Conservation (phyloP, 2,888 invertebrate genomes). For the Embidobia sp. region DNA sequence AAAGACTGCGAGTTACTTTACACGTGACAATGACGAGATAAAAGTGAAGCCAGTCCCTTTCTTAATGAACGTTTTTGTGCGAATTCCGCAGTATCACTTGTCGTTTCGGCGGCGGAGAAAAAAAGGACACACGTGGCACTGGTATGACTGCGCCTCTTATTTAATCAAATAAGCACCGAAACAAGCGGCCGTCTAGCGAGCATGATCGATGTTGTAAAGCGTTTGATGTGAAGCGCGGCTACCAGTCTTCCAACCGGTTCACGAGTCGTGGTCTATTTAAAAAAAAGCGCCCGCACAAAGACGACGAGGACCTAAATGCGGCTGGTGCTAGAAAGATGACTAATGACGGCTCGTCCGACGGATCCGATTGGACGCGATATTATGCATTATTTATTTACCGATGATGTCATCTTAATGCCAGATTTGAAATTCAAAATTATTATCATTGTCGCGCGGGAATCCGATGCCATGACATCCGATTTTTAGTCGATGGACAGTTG, state of each 20-base stretch:
- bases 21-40: not conserved
- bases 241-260: slow-evolving; percentile 59
- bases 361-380: slow-evolving; percentile 38
- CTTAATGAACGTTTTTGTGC: slow-evolving; percentile 7
- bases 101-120: slow-evolving; percentile 28
- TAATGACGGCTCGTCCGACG: slow-evolving; percentile 26
- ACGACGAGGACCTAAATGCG: slow-evolving; percentile 36
- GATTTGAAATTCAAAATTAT: slow-evolving; percentile 26
- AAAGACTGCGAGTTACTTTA: too few species aligned
- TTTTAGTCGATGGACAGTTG: too few species aligned
- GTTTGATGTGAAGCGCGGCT: slow-evolving; percentile 64
- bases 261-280: slow-evolving; percentile 37
- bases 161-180: slow-evolving; percentile 65
- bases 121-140: slow-evolving; percentile 50
- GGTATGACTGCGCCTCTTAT: slow-evolving; percentile 54
- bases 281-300: slow-evolving; percentile 41
- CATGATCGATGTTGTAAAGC: slow-evolving; percentile 64
- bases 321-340: slow-evolving; percentile 47
- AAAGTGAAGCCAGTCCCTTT: not conserved
- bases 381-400: slow-evolving; percentile 40
- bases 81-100: slow-evolving; percentile 33
- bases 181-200: slow-evolving; percentile 51
- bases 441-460: slow-evolving; percentile 16
- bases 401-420: slow-evolving; percentile 26
- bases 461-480: too few species aligned